phyloP scores from a whole-genome alignment of 2,797 vertebrate species.

The Artibeus jamaicensis region DNA sequence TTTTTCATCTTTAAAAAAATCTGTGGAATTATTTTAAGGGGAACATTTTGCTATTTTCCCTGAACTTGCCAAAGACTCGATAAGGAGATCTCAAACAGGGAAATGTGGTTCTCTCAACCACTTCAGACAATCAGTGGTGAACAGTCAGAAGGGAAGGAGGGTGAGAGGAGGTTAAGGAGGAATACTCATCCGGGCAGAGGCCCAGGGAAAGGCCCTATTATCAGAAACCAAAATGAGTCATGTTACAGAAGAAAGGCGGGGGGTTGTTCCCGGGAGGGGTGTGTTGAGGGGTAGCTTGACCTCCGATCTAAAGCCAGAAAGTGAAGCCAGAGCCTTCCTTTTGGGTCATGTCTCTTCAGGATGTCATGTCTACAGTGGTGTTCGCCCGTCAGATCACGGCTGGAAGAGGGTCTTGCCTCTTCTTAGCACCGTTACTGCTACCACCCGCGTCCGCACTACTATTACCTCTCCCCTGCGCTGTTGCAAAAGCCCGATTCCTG shows the following conservation, averaged over 20 bases:
- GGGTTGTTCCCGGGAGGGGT: not conserved
- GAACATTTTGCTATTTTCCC: not conserved
- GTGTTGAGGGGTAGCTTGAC: not conserved
- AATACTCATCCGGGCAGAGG: slow-evolving; percentile 34
- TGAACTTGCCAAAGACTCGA: not conserved
- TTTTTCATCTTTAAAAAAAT: slow-evolving; percentile 6
- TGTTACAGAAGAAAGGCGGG: not conserved
- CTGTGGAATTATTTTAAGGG: not conserved
- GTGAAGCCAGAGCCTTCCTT: not conserved
- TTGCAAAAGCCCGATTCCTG: not conserved
- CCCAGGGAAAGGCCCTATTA: slow-evolving; percentile 55
- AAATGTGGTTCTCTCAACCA: not conserved
- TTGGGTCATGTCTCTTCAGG: not conserved
- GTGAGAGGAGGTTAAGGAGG: slow-evolving; percentile 42
- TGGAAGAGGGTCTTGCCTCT: not conserved
- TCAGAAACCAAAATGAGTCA: slow-evolving; percentile 63
- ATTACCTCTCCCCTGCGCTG: not conserved
- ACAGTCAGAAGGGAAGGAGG: slow-evolving; percentile 15
- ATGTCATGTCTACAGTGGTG: not conserved
- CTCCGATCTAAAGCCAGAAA: slow-evolving; percentile 8
- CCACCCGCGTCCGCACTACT: not conserved
- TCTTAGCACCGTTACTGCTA: not conserved
- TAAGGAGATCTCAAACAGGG: slow-evolving; percentile 13
- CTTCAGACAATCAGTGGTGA: not conserved
- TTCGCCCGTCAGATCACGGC: not conserved